Conservation (phyloP, 2,797 vertebrate species). For the Channa striata region DNA sequence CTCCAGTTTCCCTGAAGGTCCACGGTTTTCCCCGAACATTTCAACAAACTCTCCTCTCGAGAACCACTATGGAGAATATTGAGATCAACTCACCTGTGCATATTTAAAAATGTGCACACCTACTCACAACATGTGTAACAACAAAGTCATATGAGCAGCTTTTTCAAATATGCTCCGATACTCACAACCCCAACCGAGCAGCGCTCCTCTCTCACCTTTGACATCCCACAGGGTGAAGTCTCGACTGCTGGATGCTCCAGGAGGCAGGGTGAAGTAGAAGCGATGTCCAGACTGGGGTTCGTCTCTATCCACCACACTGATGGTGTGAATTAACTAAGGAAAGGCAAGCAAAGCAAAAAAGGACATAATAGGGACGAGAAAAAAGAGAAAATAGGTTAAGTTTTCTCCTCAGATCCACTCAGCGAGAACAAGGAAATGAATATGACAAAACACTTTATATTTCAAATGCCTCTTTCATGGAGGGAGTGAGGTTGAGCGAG, state of each 20-base stretch:
- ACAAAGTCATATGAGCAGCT: neutral
- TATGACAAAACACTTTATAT: conserved; percentile 50
- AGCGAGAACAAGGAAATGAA: conserved; percentile 40
- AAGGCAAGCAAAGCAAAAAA: conserved; percentile 1
- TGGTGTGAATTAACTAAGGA: conserved; percentile 94
- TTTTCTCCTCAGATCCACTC: conserved; percentile 39
- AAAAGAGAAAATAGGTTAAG: conserved; percentile 23
- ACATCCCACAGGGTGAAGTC: conserved; percentile 94
- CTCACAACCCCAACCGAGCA: neutral
- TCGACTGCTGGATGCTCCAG: conserved; percentile 89
- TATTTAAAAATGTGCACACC: neutral
- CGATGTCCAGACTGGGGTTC: conserved; percentile 94
- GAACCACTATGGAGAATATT: conserved; percentile 5
- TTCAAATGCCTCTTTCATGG: conserved; percentile 54
- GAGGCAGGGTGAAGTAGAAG: conserved; percentile 93
- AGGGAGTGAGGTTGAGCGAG: conserved; percentile 27
- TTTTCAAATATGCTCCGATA: neutral
- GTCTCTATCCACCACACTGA: conserved; percentile 96
- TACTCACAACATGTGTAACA: conserved; percentile 1
- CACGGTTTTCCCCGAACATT: conserved; percentile 12
- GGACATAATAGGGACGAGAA: conserved; percentile 16
- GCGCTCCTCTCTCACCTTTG: conserved; percentile 86
- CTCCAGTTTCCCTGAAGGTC: conserved; percentile 1
- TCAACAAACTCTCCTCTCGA: conserved; percentile 2
- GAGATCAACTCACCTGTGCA: conserved; percentile 2